These are phyloP conservation scores for Eudemis profundana DNA, from an alignment of 2,888 invertebrate genomes.

Conservation along the genomic window DNA sequence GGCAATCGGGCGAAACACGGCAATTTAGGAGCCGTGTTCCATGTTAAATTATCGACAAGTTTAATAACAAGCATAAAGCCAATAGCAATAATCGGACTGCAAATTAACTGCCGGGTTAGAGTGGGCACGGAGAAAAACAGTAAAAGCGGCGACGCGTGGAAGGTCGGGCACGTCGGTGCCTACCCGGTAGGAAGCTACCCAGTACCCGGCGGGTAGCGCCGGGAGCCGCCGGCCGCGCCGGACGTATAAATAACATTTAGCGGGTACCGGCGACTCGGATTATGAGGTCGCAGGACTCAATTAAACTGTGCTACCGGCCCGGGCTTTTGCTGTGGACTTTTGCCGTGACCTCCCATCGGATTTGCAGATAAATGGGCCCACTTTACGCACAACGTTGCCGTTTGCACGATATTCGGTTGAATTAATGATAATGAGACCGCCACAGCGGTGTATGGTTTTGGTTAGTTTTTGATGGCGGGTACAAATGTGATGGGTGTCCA, in stretches of 20 bases:
- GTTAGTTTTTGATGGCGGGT: slow-evolving; percentile 29
- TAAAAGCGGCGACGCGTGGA: slow-evolving; percentile 57
- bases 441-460: slow-evolving; percentile 47
- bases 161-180: slow-evolving; percentile 24
- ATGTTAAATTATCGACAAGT: slow-evolving; percentile 83
- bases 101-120: slow-evolving; percentile 76
- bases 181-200: slow-evolving; percentile 20
- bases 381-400: slow-evolving; percentile 68
- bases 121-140: slow-evolving; percentile 73
- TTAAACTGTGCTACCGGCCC: slow-evolving; percentile 83
- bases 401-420: slow-evolving; percentile 62
- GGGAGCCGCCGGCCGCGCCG: slow-evolving; percentile 61
- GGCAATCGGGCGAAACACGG: slow-evolving; percentile 75
- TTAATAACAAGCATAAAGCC: slow-evolving; percentile 79
- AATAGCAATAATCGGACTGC: slow-evolving; percentile 75
- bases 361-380: slow-evolving; percentile 79
- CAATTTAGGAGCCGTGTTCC: slow-evolving; percentile 80
- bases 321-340: slow-evolving; percentile 82
- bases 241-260: slow-evolving; percentile 83
- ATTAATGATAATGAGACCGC: slow-evolving; percentile 67
- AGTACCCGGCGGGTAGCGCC: slow-evolving; percentile 20
- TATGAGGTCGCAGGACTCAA: slow-evolving; percentile 85
- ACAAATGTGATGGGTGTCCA: background rate
- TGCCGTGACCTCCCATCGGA: slow-evolving; percentile 79
- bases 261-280: slow-evolving; percentile 76